A percentile compares a stretch with the other conserved stretches of the same genome.
These are phyloP conservation scores for Telenomus remus DNA, from an alignment of 1,140 invertebrate species.

Conservation along the genomic window DNA sequence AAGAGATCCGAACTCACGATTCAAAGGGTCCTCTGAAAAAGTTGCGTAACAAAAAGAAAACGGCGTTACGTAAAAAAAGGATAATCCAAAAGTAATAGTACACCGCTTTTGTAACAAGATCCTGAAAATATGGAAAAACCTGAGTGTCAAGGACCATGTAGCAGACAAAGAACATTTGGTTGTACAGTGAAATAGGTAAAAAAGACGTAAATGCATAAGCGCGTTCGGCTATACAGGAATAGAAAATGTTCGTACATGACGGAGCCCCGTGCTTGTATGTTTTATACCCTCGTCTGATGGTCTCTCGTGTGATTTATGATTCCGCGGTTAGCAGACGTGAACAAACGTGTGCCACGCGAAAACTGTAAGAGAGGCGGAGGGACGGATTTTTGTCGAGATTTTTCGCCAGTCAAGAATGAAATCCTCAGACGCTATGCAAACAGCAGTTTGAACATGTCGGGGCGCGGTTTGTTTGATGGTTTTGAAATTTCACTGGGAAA, in stretches of 20 bases:
- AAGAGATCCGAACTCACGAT: no score
- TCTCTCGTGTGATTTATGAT: conserved; percentile 53
- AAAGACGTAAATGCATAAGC: conserved; percentile 59
- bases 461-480: conserved; percentile 23
- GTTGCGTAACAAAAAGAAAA: no score
- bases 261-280: conserved; percentile 55
- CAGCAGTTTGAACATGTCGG: conserved; percentile 24
- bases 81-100: no score
- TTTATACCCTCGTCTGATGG: conserved; percentile 55
- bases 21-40: no score
- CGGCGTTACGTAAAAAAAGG: no score
- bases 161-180: conserved; percentile 52
- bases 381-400: conserved; percentile 48
- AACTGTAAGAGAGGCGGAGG: conserved; percentile 17
- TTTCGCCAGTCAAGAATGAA: conserved; percentile 18
- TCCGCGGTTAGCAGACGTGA: conserved; percentile 37
- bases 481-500: conserved; percentile 7
- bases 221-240: conserved; percentile 40
- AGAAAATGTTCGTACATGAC: conserved; percentile 55
- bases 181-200: conserved; percentile 53
- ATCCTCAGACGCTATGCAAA: conserved; percentile 28
- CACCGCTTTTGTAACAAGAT: conserved; percentile 25
- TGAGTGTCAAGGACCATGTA: conserved; percentile 33
- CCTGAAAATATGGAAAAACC: conserved; percentile 29
- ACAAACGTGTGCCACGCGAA: conserved; percentile 27